Evolutionary conservation across 2,797 vertebrate species (phyloP), one percentile per base, ranked within the genome.

Genomic region (Lateolabrax maculatus): DNA sequence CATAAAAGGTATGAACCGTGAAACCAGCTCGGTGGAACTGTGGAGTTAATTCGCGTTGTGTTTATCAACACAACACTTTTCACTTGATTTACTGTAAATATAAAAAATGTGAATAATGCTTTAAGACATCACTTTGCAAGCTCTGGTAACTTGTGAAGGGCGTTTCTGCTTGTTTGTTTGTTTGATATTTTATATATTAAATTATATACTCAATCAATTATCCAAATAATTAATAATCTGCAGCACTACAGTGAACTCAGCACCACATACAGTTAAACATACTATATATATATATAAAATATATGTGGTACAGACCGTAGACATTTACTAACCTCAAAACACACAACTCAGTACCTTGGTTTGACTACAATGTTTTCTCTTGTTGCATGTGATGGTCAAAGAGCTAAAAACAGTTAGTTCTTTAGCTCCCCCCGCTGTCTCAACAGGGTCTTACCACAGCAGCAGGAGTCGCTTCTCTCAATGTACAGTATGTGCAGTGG

Each of bases 341-440:
- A 29, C 27, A 36, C 11, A 29, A 25, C 27, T 56, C 49, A 53
- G 1, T 68, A 12, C 11, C 51, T 43, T 31, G 37, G 10, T 16
- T 10, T 64, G 39, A 48, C 62, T 31, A 0, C 25, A 43, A 0
- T 52, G 18, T 41, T 27, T 63, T 34, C 27, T 70, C 51, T 21
- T 43, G n/a, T 27, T 6, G 4, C 27, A 16, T 25, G 21, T 27
- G 16, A 16, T 11, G 7, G 15, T 57, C 10, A 48, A 44, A 36
- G 41, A 77, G 41, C 7, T 16, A 12, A 37, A 53, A 15, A 39
- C 27, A 12, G 16, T 31, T 29, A 7, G 62, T 13, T 19, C 78
- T 75, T 31, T 10, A 70, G 83, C 74, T 56, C 85, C 82, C 76
- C 49, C 73, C 0, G 6, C 61, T 87, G 85, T 71, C 72, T 71